Evolutionary conservation across 2,797 vertebrate genomes (phyloP), one percentile per base, ranked within the genome.

Genomic region (Syndactyla subalaris): DNA sequence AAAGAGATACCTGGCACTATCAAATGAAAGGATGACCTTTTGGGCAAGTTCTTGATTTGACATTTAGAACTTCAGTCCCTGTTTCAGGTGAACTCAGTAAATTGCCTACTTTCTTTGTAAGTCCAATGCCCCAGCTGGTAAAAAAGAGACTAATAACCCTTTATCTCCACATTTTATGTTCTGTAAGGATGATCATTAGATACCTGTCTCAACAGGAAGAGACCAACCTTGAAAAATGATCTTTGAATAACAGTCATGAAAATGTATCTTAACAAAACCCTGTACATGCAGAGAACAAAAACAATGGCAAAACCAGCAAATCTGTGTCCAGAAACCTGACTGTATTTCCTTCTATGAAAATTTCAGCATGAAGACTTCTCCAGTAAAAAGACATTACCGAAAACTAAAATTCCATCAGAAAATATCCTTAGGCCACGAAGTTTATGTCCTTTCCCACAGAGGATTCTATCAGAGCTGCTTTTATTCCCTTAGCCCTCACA

Each of bases 21-120:
- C 85, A 83, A 92, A 91, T 75, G 79, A 92, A 78, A 88, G 39
- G 39, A 78, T 66, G 87, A 91, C 79, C 85, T 96, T 85, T 70
- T 48, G 62, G 92, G 48, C 45, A 88, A 86, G 73, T 62, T 92
- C 88, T 85, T 94, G 32, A 77, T 67, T 86, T 95, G 80, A 87
- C 85, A 92, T 94, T 95, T 86, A 61, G 34, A 89, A 88, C 62
- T 89, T 93, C 92, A 92, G 66, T n/a, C 70, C 58, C 41, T 51
- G 14, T 59, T 89, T 72, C 62, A 58, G 55, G 43, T 6, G 58
- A 85, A 52, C 26, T 88, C 66, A 29, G 66, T 66, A 81, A 95
- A 95, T 68, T 75, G 81, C 52, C 43, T 66, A 7, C 27, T 66
- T 89, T 55, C 39, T 81, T 55, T n/a, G 43, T 38, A 66, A n/a